These are phyloP conservation scores for Tragelaphus scriptus DNA, from an alignment of 2,113 vertebrate genomes.

Conservation along the genomic window DNA sequence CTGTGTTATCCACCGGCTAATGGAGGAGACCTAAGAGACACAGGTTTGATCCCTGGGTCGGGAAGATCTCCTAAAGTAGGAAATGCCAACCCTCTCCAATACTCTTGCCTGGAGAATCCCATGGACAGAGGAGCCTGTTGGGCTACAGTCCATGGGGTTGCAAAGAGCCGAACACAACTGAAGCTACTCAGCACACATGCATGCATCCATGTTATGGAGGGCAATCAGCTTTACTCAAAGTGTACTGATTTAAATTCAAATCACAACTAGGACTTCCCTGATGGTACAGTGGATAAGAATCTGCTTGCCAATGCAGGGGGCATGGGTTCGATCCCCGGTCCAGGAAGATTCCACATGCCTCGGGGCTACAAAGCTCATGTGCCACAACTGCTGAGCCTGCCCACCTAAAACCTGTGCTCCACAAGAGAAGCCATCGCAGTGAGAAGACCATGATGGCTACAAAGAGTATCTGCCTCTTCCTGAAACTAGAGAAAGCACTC, in stretches of 20 bases:
- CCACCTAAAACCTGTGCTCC: background rate
- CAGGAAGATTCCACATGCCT: background rate
- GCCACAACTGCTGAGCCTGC: background rate
- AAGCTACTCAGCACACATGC: background rate
- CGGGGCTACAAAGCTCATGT: background rate
- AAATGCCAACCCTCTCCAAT: background rate
- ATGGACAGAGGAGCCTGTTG: background rate
- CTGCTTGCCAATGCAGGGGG: fast-evolving
- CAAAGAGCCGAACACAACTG: background rate
- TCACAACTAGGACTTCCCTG: background rate
- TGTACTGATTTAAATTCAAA: background rate
- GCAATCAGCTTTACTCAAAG: background rate
- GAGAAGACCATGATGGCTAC: background rate
- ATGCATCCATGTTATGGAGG: background rate
- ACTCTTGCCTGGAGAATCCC: background rate
- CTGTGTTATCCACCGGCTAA: background rate
- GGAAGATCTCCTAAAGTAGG: background rate
- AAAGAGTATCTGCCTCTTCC: fast-evolving
- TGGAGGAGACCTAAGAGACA: background rate
- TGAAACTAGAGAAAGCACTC: background rate
- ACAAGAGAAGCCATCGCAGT: fast-evolving
- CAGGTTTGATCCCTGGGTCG: background rate
- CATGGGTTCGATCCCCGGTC: background rate
- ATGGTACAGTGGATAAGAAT: background rate
- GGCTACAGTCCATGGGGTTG: background rate